Evolutionary conservation across 2,113 vertebrate species (phyloP).

Genomic region (Hyla sarda): DNA sequence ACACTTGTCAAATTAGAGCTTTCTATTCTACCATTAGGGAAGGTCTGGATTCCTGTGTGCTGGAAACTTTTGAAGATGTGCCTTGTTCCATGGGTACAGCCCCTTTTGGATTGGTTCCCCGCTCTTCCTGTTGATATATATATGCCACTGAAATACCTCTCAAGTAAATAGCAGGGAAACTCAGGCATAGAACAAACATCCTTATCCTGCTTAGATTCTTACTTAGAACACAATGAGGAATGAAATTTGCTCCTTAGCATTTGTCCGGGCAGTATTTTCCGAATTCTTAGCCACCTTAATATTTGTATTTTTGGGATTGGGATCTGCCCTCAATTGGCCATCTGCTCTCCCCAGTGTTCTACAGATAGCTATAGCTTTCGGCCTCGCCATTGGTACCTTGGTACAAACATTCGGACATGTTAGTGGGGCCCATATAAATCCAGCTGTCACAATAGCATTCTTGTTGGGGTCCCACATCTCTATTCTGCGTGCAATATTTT

Average conservation of each 20-base stretch:
- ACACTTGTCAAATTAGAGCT: conserved; percentile 29
- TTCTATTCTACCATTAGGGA: conserved; percentile 51
- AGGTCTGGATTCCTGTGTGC: conserved; percentile 61
- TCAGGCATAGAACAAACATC: conserved; percentile 47
- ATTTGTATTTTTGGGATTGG: conserved; percentile 81
- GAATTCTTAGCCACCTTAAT: conserved; percentile 81
- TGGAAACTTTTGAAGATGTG: conserved; percentile 70
- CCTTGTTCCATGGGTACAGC: conserved; percentile 65
- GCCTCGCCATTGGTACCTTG: conserved; percentile 76
- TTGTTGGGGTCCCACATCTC: conserved; percentile 80
- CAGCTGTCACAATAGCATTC: conserved; percentile 77
- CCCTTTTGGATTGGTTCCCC: conserved; percentile 65
- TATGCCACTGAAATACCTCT: conserved; percentile 67
- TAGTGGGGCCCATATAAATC: conserved; percentile 81
- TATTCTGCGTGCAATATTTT: conserved; percentile 71
- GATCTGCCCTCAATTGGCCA: conserved; percentile 77
- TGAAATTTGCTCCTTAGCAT: conserved; percentile 76
- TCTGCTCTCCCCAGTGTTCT: conserved; percentile 74
- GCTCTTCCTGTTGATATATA: conserved; percentile 68
- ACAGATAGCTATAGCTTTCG: conserved; percentile 78
- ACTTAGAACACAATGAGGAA: conserved; percentile 71
- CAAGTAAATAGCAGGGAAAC: conserved; percentile 51
- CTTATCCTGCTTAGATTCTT: conserved; percentile 17
- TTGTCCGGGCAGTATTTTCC: conserved; percentile 73
- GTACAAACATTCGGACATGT: conserved; percentile 77